Base-by-base conservation (phyloP, 2,888 invertebrate species). In the Steromphala cineraria region DNA sequence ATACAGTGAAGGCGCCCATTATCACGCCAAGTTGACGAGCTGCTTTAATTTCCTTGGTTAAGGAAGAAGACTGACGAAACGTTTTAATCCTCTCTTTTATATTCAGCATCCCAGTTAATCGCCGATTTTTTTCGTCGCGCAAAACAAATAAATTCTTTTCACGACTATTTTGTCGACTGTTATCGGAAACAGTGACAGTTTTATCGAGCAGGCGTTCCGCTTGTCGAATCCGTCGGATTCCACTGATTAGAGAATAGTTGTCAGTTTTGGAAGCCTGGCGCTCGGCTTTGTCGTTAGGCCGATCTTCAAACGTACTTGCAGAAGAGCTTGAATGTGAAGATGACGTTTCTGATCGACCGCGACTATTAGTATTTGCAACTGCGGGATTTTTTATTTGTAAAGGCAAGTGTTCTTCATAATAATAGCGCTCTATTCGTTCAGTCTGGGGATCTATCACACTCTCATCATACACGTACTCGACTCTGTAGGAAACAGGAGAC, bases 11-110 rank as follows among this genome's bases (percentile, higher is more conserved):
- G 2, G 95, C 95, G 24, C 95, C 95, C 90, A 95, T 94, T 78
- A 95, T 95, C 17, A 95, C 95, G 0, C 95, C 95, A 7, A 95
- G 92, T 82, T 95, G 95, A 56, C 94, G 92, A 2, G 95, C 95
- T 5, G 95, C 95, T 86, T 95, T 94, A 71, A 93, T 93, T 81
- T 93, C 93, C 75, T 90, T 91, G 40, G 89, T 89, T 75, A 93
- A 80, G 0, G 92, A 91, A 3, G 91, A 90, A 74, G 88, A 89
- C 78, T 89, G 89, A 17, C 90, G 86, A n/a, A 91, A 86, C 24
- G 86, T 89, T 71, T 86, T 89, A 7, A 90, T 86, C 31, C 89
- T 82, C 53, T 88, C 84, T 75, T 89, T 89, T 46, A 89, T 83
- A 79, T 88, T 90, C 15, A 88, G 80, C 82, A 87, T 81, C 24